These are phyloP conservation scores for Maconellicoccus hirsutus DNA, from an alignment of 1,140 invertebrate species.

Conservation along the genomic window DNA sequence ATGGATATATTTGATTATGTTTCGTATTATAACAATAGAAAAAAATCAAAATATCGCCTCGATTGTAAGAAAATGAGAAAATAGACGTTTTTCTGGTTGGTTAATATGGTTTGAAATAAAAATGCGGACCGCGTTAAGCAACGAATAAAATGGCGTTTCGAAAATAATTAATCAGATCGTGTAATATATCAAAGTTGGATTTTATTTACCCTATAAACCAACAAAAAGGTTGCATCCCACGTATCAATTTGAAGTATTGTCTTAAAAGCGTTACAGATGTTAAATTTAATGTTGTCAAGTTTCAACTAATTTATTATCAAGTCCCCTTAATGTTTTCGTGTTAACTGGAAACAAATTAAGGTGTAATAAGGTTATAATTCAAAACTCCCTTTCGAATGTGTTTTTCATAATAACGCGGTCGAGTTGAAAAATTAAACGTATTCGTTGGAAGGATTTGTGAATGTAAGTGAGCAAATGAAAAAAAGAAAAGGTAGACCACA, in stretches of 20 bases:
- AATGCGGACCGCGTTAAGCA: too few relatives aligned
- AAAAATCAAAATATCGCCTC: too few relatives aligned
- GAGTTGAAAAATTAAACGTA: background rate
- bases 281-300: constrained; percentile 19
- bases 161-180: background rate
- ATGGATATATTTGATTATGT: too few relatives aligned
- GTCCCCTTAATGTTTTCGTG: constrained; percentile 2
- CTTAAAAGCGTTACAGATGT: constrained; percentile 7
- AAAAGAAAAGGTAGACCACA: background rate
- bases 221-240: constrained; percentile 3
- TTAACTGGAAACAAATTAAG: constrained; percentile 19
- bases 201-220: background rate
- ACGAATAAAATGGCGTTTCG: background rate
- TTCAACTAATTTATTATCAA: constrained; percentile 5
- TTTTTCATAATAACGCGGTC: background rate
- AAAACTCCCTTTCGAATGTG: background rate
- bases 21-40: too few relatives aligned
- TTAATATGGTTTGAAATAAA: too few relatives aligned
- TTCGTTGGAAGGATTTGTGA: background rate
- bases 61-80: too few relatives aligned
- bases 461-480: background rate
- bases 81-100: too few relatives aligned
- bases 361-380: constrained; percentile 22
- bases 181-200: background rate
- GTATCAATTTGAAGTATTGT: constrained; percentile 10